Base-by-base conservation (phyloP, 2,113 vertebrate species). In the Cervus canadensis region DNA sequence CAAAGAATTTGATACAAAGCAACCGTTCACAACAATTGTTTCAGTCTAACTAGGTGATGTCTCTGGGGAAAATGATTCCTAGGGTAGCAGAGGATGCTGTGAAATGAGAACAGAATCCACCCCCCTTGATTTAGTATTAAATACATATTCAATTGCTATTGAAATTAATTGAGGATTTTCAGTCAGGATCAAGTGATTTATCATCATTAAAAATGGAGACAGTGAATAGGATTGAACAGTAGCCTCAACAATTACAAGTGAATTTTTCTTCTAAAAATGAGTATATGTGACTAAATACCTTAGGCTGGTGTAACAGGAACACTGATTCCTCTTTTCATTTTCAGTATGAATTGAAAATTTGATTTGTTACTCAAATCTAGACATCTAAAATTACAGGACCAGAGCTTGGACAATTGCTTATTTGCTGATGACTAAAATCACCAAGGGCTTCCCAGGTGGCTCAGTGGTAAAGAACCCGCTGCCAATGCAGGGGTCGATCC, bases 131-230 rank as follows among this genome's bases (percentile, higher is more conserved):
- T 67, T 86, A 16, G 28, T 89, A 97, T 97, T 97, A 96, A 97
- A 97, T 91, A 91, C 7, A 87, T 87, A 94, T 94, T 76, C 74
- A 97, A 95, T 93, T 93, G 88, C 93, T 95, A n/a, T 94, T 98
- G 93, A 98, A 98, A 96, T 97, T 98, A 97, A 98, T 94, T 97
- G 97, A 83, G 92, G 89, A 97, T 97, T 97, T 96, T 85, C 91
- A 95, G n/a, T 82, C 59, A 96, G 78, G 88, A 96, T 97, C 84
- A 96, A 95, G 89, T 88, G 78, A 95, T 15, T 93, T 62, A 56
- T 60, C 74, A 52, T 82, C 91, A 89, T 28, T 82, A 95, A 84
- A 96, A 93, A 94, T 88, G 59, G 76, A 74, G 45, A 12, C 54
- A 67, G 14, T 50, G 87, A 98, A 96, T 45, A 97, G 64, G 89